Percentiles rank a stretch among this genome's conserved stretches.
Evolutionary conservation across 2,888 invertebrate species (phyloP).

Genomic region (Pachycephus smyrnensis): DNA sequence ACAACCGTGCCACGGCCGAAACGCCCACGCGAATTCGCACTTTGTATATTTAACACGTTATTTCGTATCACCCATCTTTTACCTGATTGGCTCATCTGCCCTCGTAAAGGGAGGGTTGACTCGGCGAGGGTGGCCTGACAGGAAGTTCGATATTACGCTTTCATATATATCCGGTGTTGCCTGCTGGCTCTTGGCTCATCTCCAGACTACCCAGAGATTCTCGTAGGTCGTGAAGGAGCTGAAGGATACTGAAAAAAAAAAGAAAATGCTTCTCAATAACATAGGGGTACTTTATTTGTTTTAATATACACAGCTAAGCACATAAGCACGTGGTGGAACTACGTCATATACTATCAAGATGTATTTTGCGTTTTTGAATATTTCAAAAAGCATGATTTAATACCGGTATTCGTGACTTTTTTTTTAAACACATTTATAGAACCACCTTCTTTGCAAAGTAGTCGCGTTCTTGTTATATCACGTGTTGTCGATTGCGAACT

Average conservation of each 20-base stretch:
- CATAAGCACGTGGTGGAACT: neutral
- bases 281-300: conserved; percentile 21
- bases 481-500: neutral
- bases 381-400: too few relatives aligned
- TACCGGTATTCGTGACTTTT: too few relatives aligned
- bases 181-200: conserved; percentile 9
- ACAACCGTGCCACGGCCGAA: neutral
- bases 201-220: neutral
- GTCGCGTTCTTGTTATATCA: neutral
- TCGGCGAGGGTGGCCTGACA: neutral
- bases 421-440: too few relatives aligned
- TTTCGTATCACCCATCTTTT: neutral
- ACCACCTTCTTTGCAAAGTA: neutral
- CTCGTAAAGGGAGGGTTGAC: neutral
- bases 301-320: neutral
- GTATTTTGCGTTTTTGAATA: neutral
- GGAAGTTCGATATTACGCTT: neutral
- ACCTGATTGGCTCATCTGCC: neutral
- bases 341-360: neutral
- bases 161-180: conserved; percentile 1
- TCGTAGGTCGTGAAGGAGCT: neutral
- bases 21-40: neutral
- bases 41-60: neutral
- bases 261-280: conserved; percentile 2
- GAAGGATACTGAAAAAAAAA: conserved; percentile 9